These are phyloP conservation scores for Cyanistes caeruleus DNA, from an alignment of 2,113 vertebrate species.

Conservation along the genomic window DNA sequence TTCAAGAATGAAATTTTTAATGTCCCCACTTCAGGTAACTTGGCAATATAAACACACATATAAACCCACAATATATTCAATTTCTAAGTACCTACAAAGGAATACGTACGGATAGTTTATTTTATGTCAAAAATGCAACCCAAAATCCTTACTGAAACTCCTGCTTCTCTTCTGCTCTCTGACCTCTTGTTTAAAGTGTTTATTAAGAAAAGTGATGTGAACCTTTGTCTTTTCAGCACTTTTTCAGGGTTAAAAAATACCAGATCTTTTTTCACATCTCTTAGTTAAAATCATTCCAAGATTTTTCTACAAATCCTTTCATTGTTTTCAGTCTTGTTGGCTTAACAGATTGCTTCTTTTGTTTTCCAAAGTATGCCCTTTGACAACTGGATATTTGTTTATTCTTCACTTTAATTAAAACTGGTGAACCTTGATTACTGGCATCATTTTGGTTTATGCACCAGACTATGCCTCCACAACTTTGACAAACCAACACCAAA, in stretches of 20 bases:
- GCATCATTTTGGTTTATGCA: not conserved
- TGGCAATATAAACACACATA: not conserved
- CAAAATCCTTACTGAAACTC: not conserved
- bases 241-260: not conserved
- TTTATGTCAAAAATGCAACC: not conserved
- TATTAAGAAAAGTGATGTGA: not conserved
- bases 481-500: not conserved
- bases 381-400: not conserved
- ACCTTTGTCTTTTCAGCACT: not conserved
- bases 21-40: not conserved
- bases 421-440: not conserved
- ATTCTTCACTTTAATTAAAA: constrained; percentile 42
- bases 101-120: not conserved
- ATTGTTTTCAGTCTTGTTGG: not conserved
- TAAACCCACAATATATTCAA: not conserved
- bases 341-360: not conserved
- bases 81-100: not conserved
- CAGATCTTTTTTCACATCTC: not conserved
- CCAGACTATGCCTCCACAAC: not conserved
- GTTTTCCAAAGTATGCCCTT: not conserved
- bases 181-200: not conserved
- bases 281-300: not conserved
- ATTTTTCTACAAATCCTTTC: not conserved
- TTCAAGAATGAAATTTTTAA: not conserved
- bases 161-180: not conserved